Evolutionary conservation across 2,888 invertebrate genomes (phyloP), one percentile per base, ranked within the genome.

Genomic region (Vandiemenella viatica): DNA sequence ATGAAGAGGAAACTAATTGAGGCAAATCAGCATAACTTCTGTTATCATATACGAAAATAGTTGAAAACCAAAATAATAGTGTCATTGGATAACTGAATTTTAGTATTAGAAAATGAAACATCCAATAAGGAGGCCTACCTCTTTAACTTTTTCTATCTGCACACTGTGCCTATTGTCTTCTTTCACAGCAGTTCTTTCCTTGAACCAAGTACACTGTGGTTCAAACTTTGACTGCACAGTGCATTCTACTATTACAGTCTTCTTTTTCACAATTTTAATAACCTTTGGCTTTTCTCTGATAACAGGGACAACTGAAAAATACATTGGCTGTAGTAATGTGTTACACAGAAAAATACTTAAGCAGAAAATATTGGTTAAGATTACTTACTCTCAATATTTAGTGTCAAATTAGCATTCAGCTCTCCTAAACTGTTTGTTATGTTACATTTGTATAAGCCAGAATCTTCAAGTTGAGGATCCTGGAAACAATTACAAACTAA

Each of bases 361-460:
- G 13, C 22, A 48, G 16, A 18, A 21, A 16, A 45, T 44, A 50
- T 5, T 45, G 43, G 15, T 17, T 42, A 1, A 1, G 16, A 42
- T 22, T 42, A 72, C 81, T 76, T 73, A 92, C 92, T 93, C 83
- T 95, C 93, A 71, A 97, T 92, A 70, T 97, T 96, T 60, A 97
- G 79, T 58, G 95, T 93, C 57, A 96, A 76, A 71, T 96, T 96
- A 53, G 95, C 95, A 66, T 95, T 95, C 56, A 93, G 79, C 76
- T 97, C 96, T 59, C 97, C 98, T 64, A 89, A 80, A 62, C 82
- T 79, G 70, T 96, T 97, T 68, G 92, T 93, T 61, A 95, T 91
- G 63, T 92, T 93, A 68, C 97, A 96, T 69, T 96, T 95, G 74
- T 97, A 98, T 55, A 95, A 75, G 57, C 97, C 98, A 60, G 95